Percentiles rank a stretch among this genome's conserved stretches.
Evolutionary conservation across 2,113 vertebrate species (phyloP).

Genomic region (Strigops habroptila): DNA sequence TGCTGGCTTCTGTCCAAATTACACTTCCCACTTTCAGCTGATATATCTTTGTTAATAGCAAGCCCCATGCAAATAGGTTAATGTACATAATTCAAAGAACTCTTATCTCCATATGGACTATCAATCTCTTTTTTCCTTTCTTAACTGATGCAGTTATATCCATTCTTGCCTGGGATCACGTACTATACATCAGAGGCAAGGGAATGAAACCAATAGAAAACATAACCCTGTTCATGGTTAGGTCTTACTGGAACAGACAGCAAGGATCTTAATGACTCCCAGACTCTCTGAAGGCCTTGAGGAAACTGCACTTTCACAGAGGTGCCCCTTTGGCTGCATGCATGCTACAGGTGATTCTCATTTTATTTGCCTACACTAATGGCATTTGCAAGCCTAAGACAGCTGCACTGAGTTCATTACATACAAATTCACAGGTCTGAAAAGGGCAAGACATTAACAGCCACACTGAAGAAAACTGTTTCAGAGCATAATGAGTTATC

Average conservation of each 20-base stretch:
- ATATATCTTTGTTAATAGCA: background rate
- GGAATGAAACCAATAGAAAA: background rate
- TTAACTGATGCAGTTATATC: background rate
- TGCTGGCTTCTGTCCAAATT: background rate
- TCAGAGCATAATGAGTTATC: background rate
- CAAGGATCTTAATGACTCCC: background rate
- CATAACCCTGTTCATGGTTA: background rate
- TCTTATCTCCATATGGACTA: background rate
- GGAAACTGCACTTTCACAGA: background rate
- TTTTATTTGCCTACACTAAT: background rate
- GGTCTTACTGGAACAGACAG: background rate
- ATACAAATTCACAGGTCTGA: background rate
- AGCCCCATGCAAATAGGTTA: background rate
- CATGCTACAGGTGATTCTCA: background rate
- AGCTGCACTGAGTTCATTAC: background rate
- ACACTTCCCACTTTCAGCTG: background rate
- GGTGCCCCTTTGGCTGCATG: background rate
- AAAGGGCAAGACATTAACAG: background rate
- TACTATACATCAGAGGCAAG: background rate
- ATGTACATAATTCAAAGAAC: background rate
- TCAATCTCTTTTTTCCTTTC: background rate
- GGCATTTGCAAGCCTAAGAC: background rate
- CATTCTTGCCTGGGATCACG: rapidly evolving
- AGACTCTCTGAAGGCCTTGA: background rate
- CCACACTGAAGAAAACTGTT: background rate